These are phyloP conservation scores for Chiridota heheva DNA, from an alignment of 35 echinoderm and acorn worm genomes.

Conservation along the genomic window DNA sequence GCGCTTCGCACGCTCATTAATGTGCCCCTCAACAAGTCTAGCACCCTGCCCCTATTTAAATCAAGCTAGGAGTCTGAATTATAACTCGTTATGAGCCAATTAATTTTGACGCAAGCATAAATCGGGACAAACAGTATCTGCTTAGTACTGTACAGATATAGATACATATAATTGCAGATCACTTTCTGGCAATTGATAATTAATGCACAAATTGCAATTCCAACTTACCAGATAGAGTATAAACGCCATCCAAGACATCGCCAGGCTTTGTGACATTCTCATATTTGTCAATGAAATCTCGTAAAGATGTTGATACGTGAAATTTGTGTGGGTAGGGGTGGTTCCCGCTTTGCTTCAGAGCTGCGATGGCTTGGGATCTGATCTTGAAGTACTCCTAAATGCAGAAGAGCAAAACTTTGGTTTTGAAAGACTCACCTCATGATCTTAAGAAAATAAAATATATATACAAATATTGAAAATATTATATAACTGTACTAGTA, in stretches of 20 bases:
- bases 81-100: no score
- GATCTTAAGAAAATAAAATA: neutral
- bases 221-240: conserved; percentile 70
- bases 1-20: no score
- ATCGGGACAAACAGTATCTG: no score
- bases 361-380: conserved; percentile 79
- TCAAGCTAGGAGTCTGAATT: no score
- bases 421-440: neutral
- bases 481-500: neutral
- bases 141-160: no score
- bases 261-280: conserved; percentile 49
- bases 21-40: no score
- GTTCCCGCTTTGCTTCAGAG: conserved; percentile 66
- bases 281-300: conserved; percentile 74
- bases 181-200: no score
- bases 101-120: no score
- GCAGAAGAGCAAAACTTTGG: neutral
- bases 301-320: conserved; percentile 72
- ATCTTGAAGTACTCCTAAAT: conserved; percentile 94
- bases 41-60: no score
- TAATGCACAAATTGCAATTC: no score
- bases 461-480: neutral
- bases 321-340: conserved; percentile 95
- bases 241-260: conserved; percentile 53
- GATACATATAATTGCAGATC: no score